Percentiles rank a stretch among this genome's conserved stretches.
Evolutionary conservation across 2,888 invertebrate genomes (phyloP).

Genomic region (Synergus itoensis): DNA sequence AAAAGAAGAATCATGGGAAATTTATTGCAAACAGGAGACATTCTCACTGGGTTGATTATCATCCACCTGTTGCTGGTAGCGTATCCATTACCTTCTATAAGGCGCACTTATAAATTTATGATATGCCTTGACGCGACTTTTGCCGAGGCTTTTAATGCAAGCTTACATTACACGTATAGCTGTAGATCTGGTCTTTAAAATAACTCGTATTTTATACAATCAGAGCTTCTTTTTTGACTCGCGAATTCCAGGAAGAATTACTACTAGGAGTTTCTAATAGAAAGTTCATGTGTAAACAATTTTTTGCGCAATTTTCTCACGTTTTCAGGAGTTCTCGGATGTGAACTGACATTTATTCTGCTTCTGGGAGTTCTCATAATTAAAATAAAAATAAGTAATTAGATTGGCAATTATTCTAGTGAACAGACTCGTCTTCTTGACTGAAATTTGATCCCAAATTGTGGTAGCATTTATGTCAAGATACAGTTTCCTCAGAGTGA

Average conservation of each 20-base stretch:
- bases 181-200: neutral
- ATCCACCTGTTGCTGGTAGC: neutral
- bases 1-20: neutral
- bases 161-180: neutral
- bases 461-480: slow-evolving; percentile 1
- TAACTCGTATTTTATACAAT: neutral
- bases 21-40: neutral
- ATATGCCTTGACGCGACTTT: neutral
- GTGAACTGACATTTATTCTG: too few relatives aligned
- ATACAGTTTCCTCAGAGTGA: neutral
- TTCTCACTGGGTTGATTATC: neutral
- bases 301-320: too few relatives aligned
- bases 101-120: neutral
- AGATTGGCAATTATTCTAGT: neutral
- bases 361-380: neutral
- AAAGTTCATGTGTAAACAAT: neutral
- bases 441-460: neutral
- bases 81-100: neutral
- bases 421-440: neutral
- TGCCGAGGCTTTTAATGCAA: neutral
- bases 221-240: neutral
- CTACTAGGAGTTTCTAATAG: neutral
- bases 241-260: neutral
- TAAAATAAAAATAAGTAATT: neutral
- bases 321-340: too few relatives aligned